Percentiles rank a stretch among this genome's conserved stretches.
phyloP scores from a whole-genome alignment of 2,888 invertebrate genomes.

The Leptinotarsa tumamoca region DNA sequence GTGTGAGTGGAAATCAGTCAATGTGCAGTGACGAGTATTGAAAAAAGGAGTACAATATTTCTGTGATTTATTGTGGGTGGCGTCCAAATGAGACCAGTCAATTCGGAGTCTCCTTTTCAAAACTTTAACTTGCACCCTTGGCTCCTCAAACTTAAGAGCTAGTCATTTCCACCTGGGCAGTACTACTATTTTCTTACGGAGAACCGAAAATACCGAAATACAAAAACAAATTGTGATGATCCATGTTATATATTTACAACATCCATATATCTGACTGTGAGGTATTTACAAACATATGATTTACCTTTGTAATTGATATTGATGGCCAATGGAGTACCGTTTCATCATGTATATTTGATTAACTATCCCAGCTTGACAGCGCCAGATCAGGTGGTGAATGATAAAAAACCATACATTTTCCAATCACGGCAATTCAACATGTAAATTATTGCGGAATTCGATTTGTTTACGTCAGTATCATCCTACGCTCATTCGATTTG shows the following conservation, averaged over 20 bases:
- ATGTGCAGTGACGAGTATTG: too few species aligned
- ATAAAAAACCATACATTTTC: slow-evolving; percentile 33
- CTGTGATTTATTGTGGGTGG: too few species aligned
- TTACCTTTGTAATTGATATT: slow-evolving; percentile 56
- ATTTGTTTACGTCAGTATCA: slow-evolving; percentile 19
- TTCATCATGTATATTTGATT: slow-evolving; percentile 57
- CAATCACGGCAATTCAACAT: slow-evolving; percentile 18
- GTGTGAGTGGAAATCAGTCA: too few species aligned
- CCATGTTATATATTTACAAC: not conserved
- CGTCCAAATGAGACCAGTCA: too few species aligned
- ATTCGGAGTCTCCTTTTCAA: too few species aligned
- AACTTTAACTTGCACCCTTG: too few species aligned
- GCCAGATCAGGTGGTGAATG: slow-evolving; percentile 46
- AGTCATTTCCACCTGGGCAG: too few species aligned
- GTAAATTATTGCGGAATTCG: slow-evolving; percentile 17
- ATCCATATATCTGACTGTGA: not conserved
- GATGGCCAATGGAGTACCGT: slow-evolving; percentile 53
- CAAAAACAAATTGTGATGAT: not conserved
- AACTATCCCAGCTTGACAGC: slow-evolving; percentile 51
- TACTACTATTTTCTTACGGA: too few species aligned
- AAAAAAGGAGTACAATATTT: too few species aligned
- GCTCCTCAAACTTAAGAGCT: too few species aligned
- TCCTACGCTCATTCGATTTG: slow-evolving; percentile 9
- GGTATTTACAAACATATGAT: slow-evolving; percentile 53
- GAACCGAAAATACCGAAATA: too few species aligned